Percentiles rank a stretch among this genome's conserved stretches.
Conservation (phyloP, 2,888 invertebrate species). For the Ecdyonurus torrentis region DNA sequence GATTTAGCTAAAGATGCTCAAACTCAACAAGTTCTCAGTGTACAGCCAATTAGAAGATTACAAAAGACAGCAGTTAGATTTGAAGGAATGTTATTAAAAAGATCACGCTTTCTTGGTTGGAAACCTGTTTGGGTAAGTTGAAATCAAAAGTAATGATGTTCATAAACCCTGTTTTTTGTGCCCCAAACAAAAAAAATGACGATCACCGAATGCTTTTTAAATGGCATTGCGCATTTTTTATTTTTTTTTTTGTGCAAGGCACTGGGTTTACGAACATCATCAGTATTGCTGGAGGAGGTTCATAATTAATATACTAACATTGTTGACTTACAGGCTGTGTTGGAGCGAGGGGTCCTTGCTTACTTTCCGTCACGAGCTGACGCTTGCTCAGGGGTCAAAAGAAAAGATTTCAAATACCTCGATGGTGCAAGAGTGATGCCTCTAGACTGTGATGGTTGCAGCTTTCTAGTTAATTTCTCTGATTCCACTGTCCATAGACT, state of each 20-base stretch:
- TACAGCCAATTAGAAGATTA: conserved; percentile 40
- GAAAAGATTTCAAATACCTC: conserved; percentile 43
- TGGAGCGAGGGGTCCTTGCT: conserved; percentile 47
- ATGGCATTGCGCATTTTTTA: no score
- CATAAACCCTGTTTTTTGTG: no score
- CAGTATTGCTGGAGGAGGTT: no score
- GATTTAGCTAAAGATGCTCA: conserved; percentile 41
- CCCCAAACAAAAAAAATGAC: no score
- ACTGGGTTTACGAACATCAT: no score
- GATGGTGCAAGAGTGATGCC: conserved; percentile 38
- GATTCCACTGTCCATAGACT: conserved; percentile 40
- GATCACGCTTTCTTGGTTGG: conserved; percentile 45
- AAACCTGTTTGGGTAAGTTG: conserved; percentile 39
- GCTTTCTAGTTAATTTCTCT: conserved; percentile 33
- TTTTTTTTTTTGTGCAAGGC: no score
- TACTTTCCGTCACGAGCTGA: conserved; percentile 43
- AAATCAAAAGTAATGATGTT: no score
- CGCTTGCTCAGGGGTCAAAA: conserved; percentile 37
- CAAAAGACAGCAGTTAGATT: conserved; percentile 39
- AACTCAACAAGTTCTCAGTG: conserved; percentile 44
- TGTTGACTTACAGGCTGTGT: conserved; percentile 31
- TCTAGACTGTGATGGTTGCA: conserved; percentile 27
- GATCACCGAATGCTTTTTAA: no score
- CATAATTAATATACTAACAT: no score
- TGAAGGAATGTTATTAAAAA: conserved; percentile 45